A percentile compares a stretch with the other conserved stretches of the same genome.
Evolutionary conservation across 2,797 vertebrate genomes (phyloP).

Genomic region (Rhinoraja longicauda): DNA sequence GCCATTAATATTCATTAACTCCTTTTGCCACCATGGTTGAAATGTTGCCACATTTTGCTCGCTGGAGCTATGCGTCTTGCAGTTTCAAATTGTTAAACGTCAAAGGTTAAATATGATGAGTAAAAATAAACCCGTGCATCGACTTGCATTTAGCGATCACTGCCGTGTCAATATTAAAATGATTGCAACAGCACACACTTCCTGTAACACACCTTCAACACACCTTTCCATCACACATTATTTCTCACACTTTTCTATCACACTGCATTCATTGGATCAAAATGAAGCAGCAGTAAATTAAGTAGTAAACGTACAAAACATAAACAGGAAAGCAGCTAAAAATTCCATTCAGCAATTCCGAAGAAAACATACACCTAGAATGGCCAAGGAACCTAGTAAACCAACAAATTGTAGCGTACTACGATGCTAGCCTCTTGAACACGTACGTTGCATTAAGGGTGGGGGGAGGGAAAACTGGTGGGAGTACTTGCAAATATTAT

Average conservation of each 20-base stretch:
- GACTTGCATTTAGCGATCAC: background rate
- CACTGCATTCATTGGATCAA: background rate
- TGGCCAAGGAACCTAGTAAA: background rate
- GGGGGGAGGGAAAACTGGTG: no score
- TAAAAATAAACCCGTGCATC: background rate
- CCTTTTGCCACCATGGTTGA: background rate
- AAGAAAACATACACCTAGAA: background rate
- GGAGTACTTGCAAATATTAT: no score
- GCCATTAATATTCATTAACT: background rate
- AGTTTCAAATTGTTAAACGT: background rate
- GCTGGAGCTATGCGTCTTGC: background rate
- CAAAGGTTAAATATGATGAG: background rate
- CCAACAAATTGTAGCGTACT: background rate
- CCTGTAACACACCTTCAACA: background rate
- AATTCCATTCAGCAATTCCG: background rate
- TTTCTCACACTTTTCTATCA: conserved; percentile 6
- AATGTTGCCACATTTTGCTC: background rate
- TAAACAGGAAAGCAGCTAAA: background rate
- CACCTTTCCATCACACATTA: background rate
- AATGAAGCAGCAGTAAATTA: background rate
- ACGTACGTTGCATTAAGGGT: background rate
- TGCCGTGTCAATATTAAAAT: background rate
- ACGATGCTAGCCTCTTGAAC: background rate
- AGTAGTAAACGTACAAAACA: background rate
- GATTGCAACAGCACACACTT: background rate